Percentiles rank a stretch among this genome's conserved stretches.
These are phyloP conservation scores for Drosophila anomelani DNA, from an alignment of 2,888 invertebrate genomes.

Conservation along the genomic window DNA sequence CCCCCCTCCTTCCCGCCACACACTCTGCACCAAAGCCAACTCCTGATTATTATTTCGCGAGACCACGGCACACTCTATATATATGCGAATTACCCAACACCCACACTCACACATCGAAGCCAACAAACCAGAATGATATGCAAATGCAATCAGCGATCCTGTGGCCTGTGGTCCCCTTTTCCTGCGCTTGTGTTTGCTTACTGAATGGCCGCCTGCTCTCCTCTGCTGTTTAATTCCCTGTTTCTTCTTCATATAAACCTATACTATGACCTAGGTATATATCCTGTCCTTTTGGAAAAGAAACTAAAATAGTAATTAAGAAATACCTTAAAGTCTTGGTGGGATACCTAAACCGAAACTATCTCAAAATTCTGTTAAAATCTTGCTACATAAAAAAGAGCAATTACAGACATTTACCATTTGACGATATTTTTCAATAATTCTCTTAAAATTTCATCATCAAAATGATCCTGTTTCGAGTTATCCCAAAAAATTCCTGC, in stretches of 20 bases:
- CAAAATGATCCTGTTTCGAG: background rate
- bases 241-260: conserved; percentile 1
- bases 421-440: no score
- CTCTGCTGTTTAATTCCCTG: background rate
- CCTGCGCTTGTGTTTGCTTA: conserved; percentile 34
- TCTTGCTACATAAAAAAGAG: no score
- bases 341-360: background rate
- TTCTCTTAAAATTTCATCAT: no score
- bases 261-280: background rate
- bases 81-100: conserved; percentile 8
- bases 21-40: conserved; percentile 8
- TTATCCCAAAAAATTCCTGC: background rate
- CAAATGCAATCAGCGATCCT: conserved; percentile 9
- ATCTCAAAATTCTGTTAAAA: background rate
- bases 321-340: background rate
- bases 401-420: no score
- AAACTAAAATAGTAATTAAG: background rate
- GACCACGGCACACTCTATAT: conserved; percentile 4
- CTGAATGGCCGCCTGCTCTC: conserved; percentile 21
- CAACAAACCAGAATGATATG: conserved; percentile 8
- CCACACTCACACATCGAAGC: conserved; percentile 22
- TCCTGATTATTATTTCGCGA: conserved; percentile 2
- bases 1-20: background rate
- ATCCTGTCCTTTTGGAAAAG: background rate
- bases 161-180: conserved; percentile 4